phyloP scores from a whole-genome alignment of 92 coral and sea anemone genomes.

The Actinernus sp. region DNA sequence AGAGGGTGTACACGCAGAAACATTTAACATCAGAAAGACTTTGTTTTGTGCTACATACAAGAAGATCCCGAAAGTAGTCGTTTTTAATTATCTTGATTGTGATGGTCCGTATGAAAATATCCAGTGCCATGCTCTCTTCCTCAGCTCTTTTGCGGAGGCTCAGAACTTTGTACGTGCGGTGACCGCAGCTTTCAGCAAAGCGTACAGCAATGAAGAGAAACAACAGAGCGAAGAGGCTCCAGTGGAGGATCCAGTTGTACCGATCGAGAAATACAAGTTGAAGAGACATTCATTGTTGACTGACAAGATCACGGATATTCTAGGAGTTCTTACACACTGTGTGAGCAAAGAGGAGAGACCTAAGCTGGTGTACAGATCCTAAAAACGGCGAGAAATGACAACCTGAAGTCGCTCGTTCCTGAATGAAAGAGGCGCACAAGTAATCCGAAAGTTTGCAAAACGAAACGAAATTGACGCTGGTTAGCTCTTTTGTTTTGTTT shows the following conservation, averaged over 20 bases:
- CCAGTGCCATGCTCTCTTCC: constrained; percentile 68
- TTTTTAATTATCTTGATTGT: constrained; percentile 54
- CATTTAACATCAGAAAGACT: constrained; percentile 44
- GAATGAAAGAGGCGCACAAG: too few species aligned
- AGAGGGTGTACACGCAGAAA: constrained; percentile 12
- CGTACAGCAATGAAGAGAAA: constrained; percentile 19
- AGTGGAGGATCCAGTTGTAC: neutral
- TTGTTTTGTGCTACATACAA: constrained; percentile 80
- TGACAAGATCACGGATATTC: constrained; percentile 1
- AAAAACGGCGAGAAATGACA: too few species aligned
- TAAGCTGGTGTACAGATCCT: too few species aligned
- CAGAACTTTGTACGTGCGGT: constrained; percentile 60
- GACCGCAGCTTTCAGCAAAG: constrained; percentile 60
- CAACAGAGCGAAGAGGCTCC: neutral
- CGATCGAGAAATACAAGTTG: too few species aligned
- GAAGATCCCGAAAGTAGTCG: constrained; percentile 84
- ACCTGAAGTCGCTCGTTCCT: too few species aligned
- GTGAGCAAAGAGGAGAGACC: neutral
- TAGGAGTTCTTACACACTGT: neutral
- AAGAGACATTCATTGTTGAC: neutral
- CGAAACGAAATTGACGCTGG: too few species aligned
- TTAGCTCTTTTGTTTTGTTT: too few species aligned
- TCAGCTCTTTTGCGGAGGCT: constrained; percentile 51
- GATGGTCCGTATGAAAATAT: constrained; percentile 40
- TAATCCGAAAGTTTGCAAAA: too few species aligned